Base-by-base conservation (phyloP, 1,140 invertebrate species). In the Helicoverpa zea region DNA sequence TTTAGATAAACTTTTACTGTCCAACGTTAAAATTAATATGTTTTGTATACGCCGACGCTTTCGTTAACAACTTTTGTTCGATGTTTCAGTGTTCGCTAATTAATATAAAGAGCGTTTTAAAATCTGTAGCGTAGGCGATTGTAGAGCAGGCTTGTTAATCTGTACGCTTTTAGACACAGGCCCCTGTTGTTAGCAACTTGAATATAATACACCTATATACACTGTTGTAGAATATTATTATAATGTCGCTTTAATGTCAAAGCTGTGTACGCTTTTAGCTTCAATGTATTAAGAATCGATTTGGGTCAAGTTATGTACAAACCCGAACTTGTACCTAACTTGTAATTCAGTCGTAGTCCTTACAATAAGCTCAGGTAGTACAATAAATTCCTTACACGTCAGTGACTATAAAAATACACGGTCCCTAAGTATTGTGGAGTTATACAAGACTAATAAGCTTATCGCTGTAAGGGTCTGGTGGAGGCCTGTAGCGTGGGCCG, bases 11-110 rank as follows among this genome's bases (percentile, higher is more conserved):
- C 68, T 30, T 52, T 72, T 72, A 72, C 49, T 54, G 68, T 54
- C 14, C 49, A 0, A 73, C 52, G 35, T 79, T 59, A 80, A 81
- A 79, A 77, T 49, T 16, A 68, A 81, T 81, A 77, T 30, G n/a
- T 52, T 30, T 30, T 51, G 43, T 13, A 23, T 51, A 70, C 47
- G 49, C 11, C 14, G 63, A 47, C 14, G 35, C 59, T 64, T 64
- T 59, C 23, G 56, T 13, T 61, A 61, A n/a, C 47, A 66, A 18
- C 47, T 29, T 51, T 29, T 49, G 16, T 30, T 30, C 43, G 23
- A 13, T 68, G 47, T 49, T 16, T 35, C 10, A 14, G 35, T 64
- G 11, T 43, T 43, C 14, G 35, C 63, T 23, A 43, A 16, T 16
- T 43, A 47, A n/a, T 64, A 64, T 47, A 16, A 64, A 64, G 16